Evolutionary conservation across 2,797 vertebrate genomes (phyloP).

Genomic region (Crocidura indochinensis): DNA sequence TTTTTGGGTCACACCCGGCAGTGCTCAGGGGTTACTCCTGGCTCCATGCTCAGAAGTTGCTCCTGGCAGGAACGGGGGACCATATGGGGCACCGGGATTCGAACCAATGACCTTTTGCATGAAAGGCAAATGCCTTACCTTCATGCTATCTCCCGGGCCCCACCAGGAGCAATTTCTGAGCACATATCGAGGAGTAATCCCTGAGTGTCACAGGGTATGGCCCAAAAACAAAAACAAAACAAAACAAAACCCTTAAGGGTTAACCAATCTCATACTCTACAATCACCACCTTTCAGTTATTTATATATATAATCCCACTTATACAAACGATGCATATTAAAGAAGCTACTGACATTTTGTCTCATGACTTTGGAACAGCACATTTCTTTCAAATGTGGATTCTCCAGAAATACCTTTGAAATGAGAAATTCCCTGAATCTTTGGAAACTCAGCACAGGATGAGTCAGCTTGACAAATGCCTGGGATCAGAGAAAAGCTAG

Average conservation of each 20-base stretch:
- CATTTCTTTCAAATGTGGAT: neutral
- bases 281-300: neutral
- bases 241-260: neutral
- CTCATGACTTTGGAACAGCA: neutral
- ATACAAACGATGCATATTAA: neutral
- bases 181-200: too few relatives aligned
- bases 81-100: too few relatives aligned
- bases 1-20: too few relatives aligned
- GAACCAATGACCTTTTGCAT: too few relatives aligned
- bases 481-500: neutral
- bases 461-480: neutral
- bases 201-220: too few relatives aligned
- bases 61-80: too few relatives aligned
- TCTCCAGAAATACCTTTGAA: conserved; percentile 26
- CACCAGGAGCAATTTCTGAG: too few relatives aligned
- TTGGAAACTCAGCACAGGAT: neutral
- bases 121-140: too few relatives aligned
- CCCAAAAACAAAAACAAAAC: too few relatives aligned
- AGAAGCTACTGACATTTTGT: neutral
- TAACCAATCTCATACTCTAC: neutral
- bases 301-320: neutral
- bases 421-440: conserved; percentile 19
- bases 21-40: too few relatives aligned
- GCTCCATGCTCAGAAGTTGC: too few relatives aligned
- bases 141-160: too few relatives aligned